These are phyloP conservation scores for Bostrychus sinensis DNA, from an alignment of 2,113 vertebrate genomes.

Conservation along the genomic window DNA sequence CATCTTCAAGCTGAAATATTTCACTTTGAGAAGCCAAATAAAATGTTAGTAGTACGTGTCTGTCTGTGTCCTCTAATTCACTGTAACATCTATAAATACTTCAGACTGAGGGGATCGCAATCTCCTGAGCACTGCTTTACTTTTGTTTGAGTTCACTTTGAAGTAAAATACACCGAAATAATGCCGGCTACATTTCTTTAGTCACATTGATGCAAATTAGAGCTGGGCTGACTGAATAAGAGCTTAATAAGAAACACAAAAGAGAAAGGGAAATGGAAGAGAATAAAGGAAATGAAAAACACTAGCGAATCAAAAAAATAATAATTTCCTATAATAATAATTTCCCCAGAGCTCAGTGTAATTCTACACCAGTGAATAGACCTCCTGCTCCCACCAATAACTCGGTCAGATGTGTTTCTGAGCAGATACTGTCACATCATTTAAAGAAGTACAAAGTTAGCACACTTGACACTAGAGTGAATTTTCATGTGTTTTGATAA, in stretches of 20 bases:
- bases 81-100: slow-evolving; percentile 11
- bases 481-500: not conserved
- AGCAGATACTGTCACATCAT: not conserved
- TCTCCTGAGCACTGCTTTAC: slow-evolving; percentile 17
- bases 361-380: slow-evolving; percentile 11
- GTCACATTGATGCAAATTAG: slow-evolving; percentile 42
- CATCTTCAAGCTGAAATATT: not conserved
- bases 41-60: not conserved
- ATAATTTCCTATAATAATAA: slow-evolving; percentile 12
- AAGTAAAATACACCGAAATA: slow-evolving; percentile 14
- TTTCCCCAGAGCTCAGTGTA: slow-evolving; percentile 10
- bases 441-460: not conserved
- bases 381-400: slow-evolving; percentile 3
- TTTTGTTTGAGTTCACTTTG: slow-evolving; percentile 28
- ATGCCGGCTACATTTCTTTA: slow-evolving; percentile 19
- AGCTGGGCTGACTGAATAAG: slow-evolving; percentile 26
- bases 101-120: slow-evolving; percentile 3
- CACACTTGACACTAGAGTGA: not conserved
- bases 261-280: slow-evolving; percentile 34
- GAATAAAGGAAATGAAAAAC: slow-evolving; percentile 44
- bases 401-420: slow-evolving; percentile 2
- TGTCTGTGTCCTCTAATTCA: slow-evolving; percentile 8
- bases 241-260: slow-evolving; percentile 34
- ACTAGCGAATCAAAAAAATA: slow-evolving; percentile 20
- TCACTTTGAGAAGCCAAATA: slow-evolving; percentile 11